phyloP scores from a whole-genome alignment of 2,888 invertebrate genomes.

The Acronicta alni region DNA sequence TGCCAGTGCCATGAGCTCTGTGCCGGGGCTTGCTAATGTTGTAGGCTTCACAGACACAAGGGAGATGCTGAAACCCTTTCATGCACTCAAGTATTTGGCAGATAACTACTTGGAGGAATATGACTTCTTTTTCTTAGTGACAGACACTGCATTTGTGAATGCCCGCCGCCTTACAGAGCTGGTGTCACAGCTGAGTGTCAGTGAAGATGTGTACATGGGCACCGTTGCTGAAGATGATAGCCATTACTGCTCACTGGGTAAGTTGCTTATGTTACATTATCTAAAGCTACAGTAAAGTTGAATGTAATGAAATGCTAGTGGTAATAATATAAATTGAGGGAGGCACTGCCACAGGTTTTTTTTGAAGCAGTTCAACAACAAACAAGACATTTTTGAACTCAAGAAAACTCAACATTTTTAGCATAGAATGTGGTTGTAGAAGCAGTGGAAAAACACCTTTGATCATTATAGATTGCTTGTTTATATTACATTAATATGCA shows the following conservation, averaged over 20 bases:
- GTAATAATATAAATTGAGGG: no score
- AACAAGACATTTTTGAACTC: no score
- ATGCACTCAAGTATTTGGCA: conserved; percentile 96
- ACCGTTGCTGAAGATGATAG: conserved; percentile 89
- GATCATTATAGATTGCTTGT: no score
- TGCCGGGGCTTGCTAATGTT: conserved; percentile 90
- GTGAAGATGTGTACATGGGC: conserved; percentile 95
- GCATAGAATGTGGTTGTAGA: no score
- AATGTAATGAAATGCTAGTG: no score
- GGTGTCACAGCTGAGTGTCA: conserved; percentile 94
- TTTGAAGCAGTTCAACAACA: no score
- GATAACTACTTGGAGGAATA: conserved; percentile 97
- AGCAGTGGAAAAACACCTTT: no score
- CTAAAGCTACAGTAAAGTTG: no score
- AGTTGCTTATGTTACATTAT: conserved; percentile 32
- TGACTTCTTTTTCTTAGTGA: conserved; percentile 97
- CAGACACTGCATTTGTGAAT: conserved; percentile 96
- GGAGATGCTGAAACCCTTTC: conserved; percentile 93
- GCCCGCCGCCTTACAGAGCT: conserved; percentile 92
- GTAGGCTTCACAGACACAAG: conserved; percentile 96
- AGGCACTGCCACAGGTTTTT: no score
- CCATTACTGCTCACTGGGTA: conserved; percentile 92
- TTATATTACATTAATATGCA: no score
- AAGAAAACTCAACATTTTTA: no score
- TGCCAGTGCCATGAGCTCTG: conserved; percentile 80